A percentile compares a stretch with the other conserved stretches of the same genome.
Evolutionary conservation across 2,888 invertebrate genomes (phyloP).

Genomic region (Maniola hyperantus): DNA sequence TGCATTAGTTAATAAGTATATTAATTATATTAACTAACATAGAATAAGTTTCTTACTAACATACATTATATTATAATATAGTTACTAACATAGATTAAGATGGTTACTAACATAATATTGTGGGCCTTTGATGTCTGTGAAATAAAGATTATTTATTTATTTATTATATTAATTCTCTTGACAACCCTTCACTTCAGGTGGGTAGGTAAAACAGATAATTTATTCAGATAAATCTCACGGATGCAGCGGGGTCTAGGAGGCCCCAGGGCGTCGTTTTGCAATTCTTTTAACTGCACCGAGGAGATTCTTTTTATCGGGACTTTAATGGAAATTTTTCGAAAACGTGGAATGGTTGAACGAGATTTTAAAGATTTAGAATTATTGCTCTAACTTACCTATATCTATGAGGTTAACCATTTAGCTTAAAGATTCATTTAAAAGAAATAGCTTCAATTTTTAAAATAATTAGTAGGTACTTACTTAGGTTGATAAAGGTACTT

Average conservation of each 20-base stretch:
- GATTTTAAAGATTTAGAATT: constrained; percentile 12
- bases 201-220: constrained; percentile 69
- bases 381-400: not conserved
- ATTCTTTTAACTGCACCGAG: constrained; percentile 73
- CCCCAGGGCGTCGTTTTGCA: constrained; percentile 71
- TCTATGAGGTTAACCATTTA: not conserved
- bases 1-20: too few relatives aligned
- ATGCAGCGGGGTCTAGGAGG: constrained; percentile 57
- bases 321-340: constrained; percentile 65
- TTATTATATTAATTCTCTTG: constrained; percentile 64
- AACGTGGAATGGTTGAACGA: constrained; percentile 12
- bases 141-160: too few relatives aligned
- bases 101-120: too few relatives aligned
- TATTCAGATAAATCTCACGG: constrained; percentile 79
- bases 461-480: too few relatives aligned
- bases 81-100: too few relatives aligned
- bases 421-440: not conserved
- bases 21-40: too few relatives aligned
- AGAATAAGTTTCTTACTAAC: too few relatives aligned
- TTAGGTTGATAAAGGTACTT: too few relatives aligned
- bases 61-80: too few relatives aligned
- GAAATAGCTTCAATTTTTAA: not conserved
- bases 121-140: too few relatives aligned
- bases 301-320: constrained; percentile 61
- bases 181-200: constrained; percentile 80